These are phyloP conservation scores for Chitala chitala DNA, from an alignment of 2,113 vertebrate genomes.

Conservation along the genomic window DNA sequence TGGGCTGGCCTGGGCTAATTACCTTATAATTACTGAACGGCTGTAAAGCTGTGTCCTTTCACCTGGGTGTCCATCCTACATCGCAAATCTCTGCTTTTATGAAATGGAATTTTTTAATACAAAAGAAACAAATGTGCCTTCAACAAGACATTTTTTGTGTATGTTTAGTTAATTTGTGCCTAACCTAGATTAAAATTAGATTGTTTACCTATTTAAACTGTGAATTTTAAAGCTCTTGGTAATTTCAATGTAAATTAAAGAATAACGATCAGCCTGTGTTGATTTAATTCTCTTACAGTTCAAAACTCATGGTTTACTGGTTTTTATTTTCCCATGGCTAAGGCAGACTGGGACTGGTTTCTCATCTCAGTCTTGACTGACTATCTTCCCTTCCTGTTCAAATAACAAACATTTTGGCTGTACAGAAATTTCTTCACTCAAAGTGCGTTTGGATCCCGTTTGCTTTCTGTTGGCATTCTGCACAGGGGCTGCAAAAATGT, in stretches of 20 bases:
- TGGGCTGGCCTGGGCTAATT: not conserved
- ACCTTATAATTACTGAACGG: not conserved
- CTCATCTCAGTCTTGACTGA: no score
- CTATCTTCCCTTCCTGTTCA: no score
- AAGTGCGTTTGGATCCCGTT: no score
- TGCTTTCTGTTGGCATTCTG: no score
- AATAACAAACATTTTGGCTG: no score
- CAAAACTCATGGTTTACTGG: no score
- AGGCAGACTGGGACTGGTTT: no score
- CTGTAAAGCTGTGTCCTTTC: not conserved
- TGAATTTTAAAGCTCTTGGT: slow-evolving; percentile 27
- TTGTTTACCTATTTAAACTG: slow-evolving; percentile 21
- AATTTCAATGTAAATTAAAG: slow-evolving; percentile 28
- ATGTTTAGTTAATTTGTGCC: slow-evolving; percentile 26
- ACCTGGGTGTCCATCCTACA: slow-evolving; percentile 28
- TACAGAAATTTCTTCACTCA: no score
- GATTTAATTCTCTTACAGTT: no score
- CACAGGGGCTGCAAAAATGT: no score
- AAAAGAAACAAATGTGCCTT: slow-evolving; percentile 24
- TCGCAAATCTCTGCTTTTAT: slow-evolving; percentile 21
- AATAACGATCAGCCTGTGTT: slow-evolving; percentile 33
- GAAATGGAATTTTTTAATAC: slow-evolving; percentile 10
- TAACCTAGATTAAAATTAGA: slow-evolving; percentile 29
- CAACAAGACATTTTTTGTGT: slow-evolving; percentile 18
- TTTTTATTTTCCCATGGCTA: no score